Evolutionary conservation across 2,113 vertebrate genomes (phyloP), one percentile per base, ranked within the genome.

Genomic region (Panthera tigris): DNA sequence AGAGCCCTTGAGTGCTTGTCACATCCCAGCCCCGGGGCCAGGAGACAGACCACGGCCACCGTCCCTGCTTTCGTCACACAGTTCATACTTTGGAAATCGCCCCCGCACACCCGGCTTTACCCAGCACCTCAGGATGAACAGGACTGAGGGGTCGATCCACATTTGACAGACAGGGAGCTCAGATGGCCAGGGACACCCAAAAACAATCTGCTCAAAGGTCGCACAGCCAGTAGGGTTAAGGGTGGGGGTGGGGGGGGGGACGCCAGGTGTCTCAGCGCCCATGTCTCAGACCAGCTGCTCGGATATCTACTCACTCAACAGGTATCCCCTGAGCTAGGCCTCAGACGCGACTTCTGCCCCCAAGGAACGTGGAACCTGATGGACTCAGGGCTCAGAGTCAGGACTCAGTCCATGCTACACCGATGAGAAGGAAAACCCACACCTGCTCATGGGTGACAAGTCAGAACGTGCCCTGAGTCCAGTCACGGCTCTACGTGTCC

Each of bases 211-310:
- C 33, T 68, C 73, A 2, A 3, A 82, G 65, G 5, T 55, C 16
- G 0, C 92, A 9, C 16, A 25, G 89, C 48, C 29, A 0, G 29
- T 16, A 12, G 7, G 65, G 29, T 25, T 31, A 45, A 45, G 1
- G 41, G 6, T 13, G 0, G 10, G 89, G 80, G 0, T 3, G 84
- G 68, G 1, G 0, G 66, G 23, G 1, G 0, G 0, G 7, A 92
- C 80, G 33, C 29, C 7, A 57, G 74, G 16, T 13, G 15, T 19
- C 36, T 68, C 12, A 4, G 25, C 14, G 0, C n/a, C 48, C 1
- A 0, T 3, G 4, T 69, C 27, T 50, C 45, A 27, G 19, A 9
- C 65, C 33, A 66, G 65, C 39, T 14, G 1, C 50, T 79, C 8
- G 6, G 48, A 8, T 39, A 0, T 31, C 57, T 16, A 7, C 14